Percentiles rank a stretch among this genome's conserved stretches.
Evolutionary conservation across 1,140 invertebrate genomes (phyloP).

Genomic region (Neodiprion lecontei): DNA sequence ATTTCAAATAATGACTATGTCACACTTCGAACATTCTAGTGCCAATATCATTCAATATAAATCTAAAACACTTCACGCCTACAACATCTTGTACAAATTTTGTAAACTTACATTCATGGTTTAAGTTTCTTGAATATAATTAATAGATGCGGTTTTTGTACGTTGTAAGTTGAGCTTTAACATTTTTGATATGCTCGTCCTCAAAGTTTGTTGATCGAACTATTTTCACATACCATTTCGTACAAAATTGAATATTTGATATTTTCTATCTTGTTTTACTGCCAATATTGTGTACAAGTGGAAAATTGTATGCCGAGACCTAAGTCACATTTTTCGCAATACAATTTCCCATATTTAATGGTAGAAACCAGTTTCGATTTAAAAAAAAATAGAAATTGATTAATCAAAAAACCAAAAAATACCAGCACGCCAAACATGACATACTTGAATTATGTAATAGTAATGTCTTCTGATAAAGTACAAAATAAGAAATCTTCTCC

Average conservation of each 20-base stretch:
- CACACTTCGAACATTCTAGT: not conserved
- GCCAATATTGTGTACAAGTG: no score
- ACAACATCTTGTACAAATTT: no score
- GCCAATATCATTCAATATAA: not conserved
- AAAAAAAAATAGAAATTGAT: not conserved
- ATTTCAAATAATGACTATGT: not conserved
- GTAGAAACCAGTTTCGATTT: not conserved
- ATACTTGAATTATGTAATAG: no score
- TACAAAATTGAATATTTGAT: not conserved
- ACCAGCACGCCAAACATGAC: not conserved
- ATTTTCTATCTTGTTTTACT: not conserved
- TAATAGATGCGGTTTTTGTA: not conserved
- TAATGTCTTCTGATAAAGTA: not conserved
- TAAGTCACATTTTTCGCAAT: not conserved
- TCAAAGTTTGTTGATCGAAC: not conserved
- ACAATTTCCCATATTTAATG: not conserved
- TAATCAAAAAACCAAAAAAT: not conserved
- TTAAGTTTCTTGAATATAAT: not conserved
- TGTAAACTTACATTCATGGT: not conserved
- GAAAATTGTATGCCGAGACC: no score
- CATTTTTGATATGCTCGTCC: not conserved
- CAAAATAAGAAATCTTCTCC: not conserved
- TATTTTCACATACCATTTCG: not conserved
- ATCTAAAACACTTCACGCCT: no score
- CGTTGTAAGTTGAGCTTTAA: not conserved